A percentile compares a stretch with the other conserved stretches of the same genome.
phyloP scores from a whole-genome alignment of 2,888 invertebrate genomes.

The Lasioglossum calceatum region DNA sequence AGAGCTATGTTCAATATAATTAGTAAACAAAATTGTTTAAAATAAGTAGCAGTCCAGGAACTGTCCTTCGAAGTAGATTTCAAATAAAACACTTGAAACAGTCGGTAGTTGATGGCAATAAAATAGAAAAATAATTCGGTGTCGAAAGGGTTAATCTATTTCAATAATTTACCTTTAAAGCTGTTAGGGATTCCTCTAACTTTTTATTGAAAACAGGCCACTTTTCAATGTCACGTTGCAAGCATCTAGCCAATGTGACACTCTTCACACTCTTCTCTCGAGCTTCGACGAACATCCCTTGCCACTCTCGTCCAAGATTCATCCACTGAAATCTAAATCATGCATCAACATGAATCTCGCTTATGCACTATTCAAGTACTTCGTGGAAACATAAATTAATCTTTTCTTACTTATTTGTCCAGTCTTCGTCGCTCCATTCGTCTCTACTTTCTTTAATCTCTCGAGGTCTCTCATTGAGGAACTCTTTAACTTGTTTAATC shows the following conservation, averaged over 20 bases:
- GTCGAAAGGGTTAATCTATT: not conserved
- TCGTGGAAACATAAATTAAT: conserved; percentile 30
- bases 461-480: conserved; percentile 83
- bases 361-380: conserved; percentile 14
- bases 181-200: conserved; percentile 87
- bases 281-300: conserved; percentile 91
- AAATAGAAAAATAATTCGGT: too few species aligned
- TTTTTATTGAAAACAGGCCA: conserved; percentile 85
- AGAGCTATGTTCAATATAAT: too few species aligned
- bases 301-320: conserved; percentile 91
- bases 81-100: too few species aligned
- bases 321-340: conserved; percentile 86
- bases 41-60: too few species aligned
- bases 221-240: conserved; percentile 89
- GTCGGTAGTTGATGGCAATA: too few species aligned
- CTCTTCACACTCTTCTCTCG: conserved; percentile 93
- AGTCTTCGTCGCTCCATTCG: conserved; percentile 72
- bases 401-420: conserved; percentile 67
- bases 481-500: conserved; percentile 85
- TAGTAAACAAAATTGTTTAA: too few species aligned
- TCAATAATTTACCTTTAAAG: conserved; percentile 85
- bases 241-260: conserved; percentile 92
- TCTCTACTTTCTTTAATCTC: conserved; percentile 77
- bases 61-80: too few species aligned
- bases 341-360: conserved; percentile 48